Evolutionary conservation across 2,797 vertebrate genomes (phyloP).

Genomic region (Echeneis naucrates): DNA sequence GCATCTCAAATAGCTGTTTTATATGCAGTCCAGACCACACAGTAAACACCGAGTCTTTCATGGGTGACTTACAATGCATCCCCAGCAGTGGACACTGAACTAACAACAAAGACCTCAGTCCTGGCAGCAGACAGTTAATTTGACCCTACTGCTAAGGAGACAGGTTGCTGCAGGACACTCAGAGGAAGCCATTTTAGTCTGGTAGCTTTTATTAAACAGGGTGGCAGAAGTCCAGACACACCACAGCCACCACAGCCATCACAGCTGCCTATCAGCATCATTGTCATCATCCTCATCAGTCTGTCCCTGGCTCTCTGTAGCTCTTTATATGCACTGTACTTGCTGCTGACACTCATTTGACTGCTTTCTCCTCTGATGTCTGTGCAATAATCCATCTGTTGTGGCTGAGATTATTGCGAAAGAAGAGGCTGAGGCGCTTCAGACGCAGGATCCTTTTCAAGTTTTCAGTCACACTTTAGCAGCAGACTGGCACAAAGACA

Average conservation of each 20-base stretch:
- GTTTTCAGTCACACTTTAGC: neutral
- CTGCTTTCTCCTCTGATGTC: neutral
- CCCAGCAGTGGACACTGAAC: conserved; percentile 19
- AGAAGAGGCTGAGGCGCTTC: neutral
- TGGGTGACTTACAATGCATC: conserved; percentile 29
- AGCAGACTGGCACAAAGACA: neutral
- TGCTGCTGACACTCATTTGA: neutral
- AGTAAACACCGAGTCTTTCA: conserved; percentile 40
- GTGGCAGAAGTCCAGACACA: conserved; percentile 35
- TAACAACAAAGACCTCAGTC: conserved; percentile 25
- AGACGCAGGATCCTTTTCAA: neutral
- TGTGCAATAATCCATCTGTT: neutral
- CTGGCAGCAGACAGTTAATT: conserved; percentile 29
- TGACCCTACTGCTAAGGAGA: conserved; percentile 40
- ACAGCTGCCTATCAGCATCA: conserved; percentile 39
- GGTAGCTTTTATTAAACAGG: conserved; percentile 40
- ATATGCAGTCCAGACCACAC: conserved; percentile 1
- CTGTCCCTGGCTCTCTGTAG: neutral
- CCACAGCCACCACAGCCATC: neutral
- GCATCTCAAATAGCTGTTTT: conserved; percentile 14
- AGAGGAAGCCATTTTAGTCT: conserved; percentile 27
- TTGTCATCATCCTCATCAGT: conserved; percentile 41
- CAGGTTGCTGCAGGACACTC: conserved; percentile 28
- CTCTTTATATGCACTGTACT: neutral
- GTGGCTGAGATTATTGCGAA: neutral